These are phyloP conservation scores for Drosophila imparisetae DNA, from an alignment of 2,888 invertebrate species.

Conservation along the genomic window DNA sequence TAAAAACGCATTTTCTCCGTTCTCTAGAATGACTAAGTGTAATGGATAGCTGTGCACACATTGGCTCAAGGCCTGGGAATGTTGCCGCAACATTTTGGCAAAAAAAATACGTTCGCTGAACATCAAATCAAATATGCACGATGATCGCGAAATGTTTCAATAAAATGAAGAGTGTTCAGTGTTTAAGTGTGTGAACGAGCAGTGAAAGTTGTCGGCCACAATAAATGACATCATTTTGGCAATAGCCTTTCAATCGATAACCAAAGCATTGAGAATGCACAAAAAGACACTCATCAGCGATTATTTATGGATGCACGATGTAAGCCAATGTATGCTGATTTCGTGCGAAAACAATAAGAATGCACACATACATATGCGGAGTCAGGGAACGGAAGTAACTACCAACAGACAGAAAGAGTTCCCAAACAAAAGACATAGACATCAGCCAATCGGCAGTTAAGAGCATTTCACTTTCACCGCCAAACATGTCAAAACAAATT, in stretches of 20 bases:
- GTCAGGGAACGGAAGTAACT: constrained; percentile 61
- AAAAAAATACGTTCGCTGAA: constrained; percentile 22
- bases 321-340: constrained; percentile 35
- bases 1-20: constrained; percentile 9
- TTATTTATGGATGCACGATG: constrained; percentile 46
- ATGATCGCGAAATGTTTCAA: constrained; percentile 30
- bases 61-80: constrained; percentile 1
- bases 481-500: constrained; percentile 79
- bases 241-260: constrained; percentile 55
- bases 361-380: constrained; percentile 54
- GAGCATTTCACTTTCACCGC: constrained; percentile 81
- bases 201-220: constrained; percentile 71
- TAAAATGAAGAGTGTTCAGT: constrained; percentile 19
- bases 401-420: constrained; percentile 13
- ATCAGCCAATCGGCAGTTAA: constrained; percentile 38
- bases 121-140: constrained; percentile 55
- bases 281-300: not conserved
- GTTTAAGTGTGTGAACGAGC: constrained; percentile 51
- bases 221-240: constrained; percentile 78
- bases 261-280: constrained; percentile 31
- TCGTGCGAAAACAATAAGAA: constrained; percentile 57
- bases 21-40: constrained; percentile 25
- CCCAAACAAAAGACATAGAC: constrained; percentile 26
- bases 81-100: constrained; percentile 18
- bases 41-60: not conserved